Conservation (phyloP, 2,113 vertebrate genomes). For the Nesoenas mayeri region DNA sequence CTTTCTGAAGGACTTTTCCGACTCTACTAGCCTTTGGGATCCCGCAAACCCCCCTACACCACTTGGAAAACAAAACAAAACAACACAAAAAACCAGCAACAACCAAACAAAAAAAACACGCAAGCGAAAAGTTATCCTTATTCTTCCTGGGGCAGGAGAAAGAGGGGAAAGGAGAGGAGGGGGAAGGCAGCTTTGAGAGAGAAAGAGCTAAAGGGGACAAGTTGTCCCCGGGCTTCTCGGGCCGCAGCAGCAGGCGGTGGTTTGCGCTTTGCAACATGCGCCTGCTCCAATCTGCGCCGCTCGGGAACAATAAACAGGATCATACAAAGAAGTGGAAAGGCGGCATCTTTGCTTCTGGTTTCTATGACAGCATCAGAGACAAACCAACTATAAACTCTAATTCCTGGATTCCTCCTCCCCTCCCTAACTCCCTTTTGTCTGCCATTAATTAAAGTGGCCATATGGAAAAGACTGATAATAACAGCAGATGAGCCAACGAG, state of each 20-base stretch:
- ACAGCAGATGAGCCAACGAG: slow-evolving; percentile 63
- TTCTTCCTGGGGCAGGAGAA: neutral
- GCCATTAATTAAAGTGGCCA: slow-evolving; percentile 81
- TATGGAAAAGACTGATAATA: slow-evolving; percentile 77
- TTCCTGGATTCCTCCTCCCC: slow-evolving; percentile 58
- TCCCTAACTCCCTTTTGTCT: slow-evolving; percentile 75
- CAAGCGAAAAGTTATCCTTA: neutral
- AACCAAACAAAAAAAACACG: accelerated
- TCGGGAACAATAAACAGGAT: slow-evolving; percentile 57
- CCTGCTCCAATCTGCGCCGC: slow-evolving; percentile 32
- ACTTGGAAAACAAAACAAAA: neutral
- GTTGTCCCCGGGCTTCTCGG: neutral
- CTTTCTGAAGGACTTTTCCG: neutral
- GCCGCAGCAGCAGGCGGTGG: neutral
- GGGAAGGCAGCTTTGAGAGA: neutral
- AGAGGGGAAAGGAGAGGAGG: neutral
- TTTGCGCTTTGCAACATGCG: slow-evolving; percentile 7
- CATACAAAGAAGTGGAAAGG: slow-evolving; percentile 68
- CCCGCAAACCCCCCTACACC: neutral
- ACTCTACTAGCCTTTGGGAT: neutral
- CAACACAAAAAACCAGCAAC: no score
- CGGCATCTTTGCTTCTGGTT: slow-evolving; percentile 65
- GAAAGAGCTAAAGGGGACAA: neutral
- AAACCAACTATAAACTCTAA: slow-evolving; percentile 72
- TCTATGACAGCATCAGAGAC: slow-evolving; percentile 70